Evolutionary conservation across 2,113 vertebrate genomes (phyloP).

Genomic region (Pteruthius melanotis): DNA sequence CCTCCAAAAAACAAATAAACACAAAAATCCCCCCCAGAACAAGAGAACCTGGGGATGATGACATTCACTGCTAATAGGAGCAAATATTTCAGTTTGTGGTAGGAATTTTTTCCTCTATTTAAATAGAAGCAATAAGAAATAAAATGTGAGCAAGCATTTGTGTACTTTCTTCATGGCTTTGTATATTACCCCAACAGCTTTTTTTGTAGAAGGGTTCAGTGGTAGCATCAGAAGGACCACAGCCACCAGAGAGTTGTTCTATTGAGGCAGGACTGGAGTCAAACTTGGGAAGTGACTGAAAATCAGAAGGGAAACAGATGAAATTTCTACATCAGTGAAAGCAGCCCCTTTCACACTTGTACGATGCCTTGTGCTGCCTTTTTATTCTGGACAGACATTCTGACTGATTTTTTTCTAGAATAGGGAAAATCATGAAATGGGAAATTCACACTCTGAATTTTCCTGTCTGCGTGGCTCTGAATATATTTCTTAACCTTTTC

Average conservation of each 20-base stretch:
- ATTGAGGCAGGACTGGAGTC: neutral
- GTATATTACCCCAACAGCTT: neutral
- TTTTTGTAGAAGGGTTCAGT: neutral
- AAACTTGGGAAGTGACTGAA: neutral
- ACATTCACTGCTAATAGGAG: neutral
- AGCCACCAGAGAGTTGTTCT: neutral
- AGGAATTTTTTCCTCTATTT: neutral
- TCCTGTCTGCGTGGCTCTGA: neutral
- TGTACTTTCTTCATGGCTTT: neutral
- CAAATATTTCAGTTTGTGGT: neutral
- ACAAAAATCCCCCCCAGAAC: neutral
- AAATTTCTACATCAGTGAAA: neutral
- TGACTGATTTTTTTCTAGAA: neutral
- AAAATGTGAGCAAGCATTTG: neutral
- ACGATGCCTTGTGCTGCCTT: neutral
- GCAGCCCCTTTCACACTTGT: neutral
- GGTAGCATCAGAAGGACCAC: neutral
- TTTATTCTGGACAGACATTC: neutral
- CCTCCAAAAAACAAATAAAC: neutral
- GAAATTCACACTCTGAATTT: neutral
- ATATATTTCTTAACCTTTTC: neutral
- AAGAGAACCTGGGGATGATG: neutral
- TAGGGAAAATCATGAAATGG: neutral
- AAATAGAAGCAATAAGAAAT: neutral
- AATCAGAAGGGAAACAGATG: neutral